Evolutionary conservation across 2,888 invertebrate species (phyloP), one percentile per base, ranked within the genome.

Genomic region (Nomada ferruginata): DNA sequence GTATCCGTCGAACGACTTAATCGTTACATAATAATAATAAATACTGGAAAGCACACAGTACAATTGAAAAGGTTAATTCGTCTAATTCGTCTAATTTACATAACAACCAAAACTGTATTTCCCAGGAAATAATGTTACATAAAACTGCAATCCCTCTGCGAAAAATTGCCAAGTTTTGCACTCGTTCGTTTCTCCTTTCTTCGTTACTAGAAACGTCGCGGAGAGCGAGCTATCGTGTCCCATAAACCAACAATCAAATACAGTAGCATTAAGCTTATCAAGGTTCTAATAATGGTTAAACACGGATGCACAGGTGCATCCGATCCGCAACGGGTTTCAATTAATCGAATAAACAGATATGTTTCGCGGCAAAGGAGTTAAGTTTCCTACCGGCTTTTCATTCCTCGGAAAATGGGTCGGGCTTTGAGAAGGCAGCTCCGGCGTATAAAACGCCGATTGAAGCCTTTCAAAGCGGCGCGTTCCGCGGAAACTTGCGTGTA

Each of bases 401-500:
- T 80, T 76, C 68, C n/a, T 20, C 20, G 68, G 76, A 50, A 79
- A 80, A 75, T 70, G 71, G 73, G 65, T 76, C 76, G 85, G 61
- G 85, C 75, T 85, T 85, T 79, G 63, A 85, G 80, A 72, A 60
- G 61, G 60, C 61, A 61, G 50, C 60, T 55, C 44, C 47, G 47
- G 55, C 18, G 78, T 81, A 76, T 78, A 70, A n/a, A 70, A 65
- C 65, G 64, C 18, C 70, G 57, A 85, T 85, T 72, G 78, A 76
- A 79, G 71, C 69, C 83, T 66, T 77, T 87, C 85, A 85, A 85
- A 87, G 80, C 59, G 75, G 15, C 26, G 59, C 77, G 69, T 76
- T 78, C 78, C 76, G 76, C 77, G 84, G 74, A 88, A 88, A 84
- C 72, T 84, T 64, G 55, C 66, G 50, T 70, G 71, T 76, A 76